phyloP scores from a whole-genome alignment of 2,113 vertebrate species.

The Ammodytes marinus region DNA sequence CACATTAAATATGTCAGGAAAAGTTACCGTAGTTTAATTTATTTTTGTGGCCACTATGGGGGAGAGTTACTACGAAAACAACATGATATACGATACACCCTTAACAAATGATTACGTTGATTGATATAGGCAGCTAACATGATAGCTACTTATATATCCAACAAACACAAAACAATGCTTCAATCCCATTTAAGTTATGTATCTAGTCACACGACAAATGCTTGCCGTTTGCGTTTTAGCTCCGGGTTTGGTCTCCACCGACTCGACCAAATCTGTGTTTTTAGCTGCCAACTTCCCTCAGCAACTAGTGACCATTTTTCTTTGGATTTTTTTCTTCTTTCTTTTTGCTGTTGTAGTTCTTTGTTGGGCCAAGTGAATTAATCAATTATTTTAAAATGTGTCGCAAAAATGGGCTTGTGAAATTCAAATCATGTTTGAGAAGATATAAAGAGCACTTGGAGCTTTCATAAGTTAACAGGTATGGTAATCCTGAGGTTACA shows the following conservation, averaged over 20 bases:
- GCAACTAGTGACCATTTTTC: not conserved
- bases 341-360: not conserved
- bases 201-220: not conserved
- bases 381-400: not conserved
- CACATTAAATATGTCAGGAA: not conserved
- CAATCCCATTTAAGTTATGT: not conserved
- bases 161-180: not conserved
- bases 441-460: too few relatives aligned
- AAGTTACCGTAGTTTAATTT: not conserved
- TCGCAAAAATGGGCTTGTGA: not conserved
- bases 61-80: not conserved
- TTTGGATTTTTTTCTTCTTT: not conserved
- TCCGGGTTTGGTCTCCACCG: constrained; percentile 6
- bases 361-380: not conserved
- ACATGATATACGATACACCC: too few relatives aligned
- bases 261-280: too few relatives aligned
- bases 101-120: not conserved
- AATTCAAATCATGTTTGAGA: not conserved
- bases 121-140: not conserved
- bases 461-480: not conserved
- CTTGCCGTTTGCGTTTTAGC: not conserved
- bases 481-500: not conserved
- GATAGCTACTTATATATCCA: not conserved
- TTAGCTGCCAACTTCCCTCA: not conserved
- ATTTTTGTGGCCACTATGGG: not conserved